These are phyloP conservation scores for Echinarachnius parma DNA, from an alignment of 53 echinoderm and acorn worm genomes.

Conservation along the genomic window DNA sequence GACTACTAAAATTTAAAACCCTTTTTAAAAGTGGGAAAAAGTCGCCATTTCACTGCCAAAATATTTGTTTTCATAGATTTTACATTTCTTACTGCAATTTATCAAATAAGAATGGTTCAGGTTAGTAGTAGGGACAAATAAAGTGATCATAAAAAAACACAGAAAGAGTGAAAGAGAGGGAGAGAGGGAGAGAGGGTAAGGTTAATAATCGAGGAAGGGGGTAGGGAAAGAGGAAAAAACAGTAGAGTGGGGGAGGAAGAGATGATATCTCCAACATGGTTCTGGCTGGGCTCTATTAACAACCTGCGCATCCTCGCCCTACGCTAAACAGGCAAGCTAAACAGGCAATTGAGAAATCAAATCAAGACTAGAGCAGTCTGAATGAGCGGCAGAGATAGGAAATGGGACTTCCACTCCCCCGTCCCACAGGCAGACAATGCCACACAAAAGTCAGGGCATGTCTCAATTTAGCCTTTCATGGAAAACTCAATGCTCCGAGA, in stretches of 20 bases:
- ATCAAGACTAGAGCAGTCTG: constrained; percentile 6
- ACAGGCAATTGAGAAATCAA: constrained; percentile 38
- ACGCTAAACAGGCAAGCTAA: no score
- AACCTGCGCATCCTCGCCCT: no score
- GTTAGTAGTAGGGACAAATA: neutral
- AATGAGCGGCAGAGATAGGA: constrained; percentile 23
- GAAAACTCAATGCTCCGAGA: no score
- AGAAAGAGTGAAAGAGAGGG: neutral
- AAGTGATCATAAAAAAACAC: neutral
- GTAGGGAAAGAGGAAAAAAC: neutral
- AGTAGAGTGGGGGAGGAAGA: neutral
- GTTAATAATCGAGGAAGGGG: neutral
- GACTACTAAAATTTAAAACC: no score
- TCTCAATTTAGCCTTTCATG: constrained; percentile 40
- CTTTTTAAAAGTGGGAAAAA: no score
- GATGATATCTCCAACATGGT: neutral
- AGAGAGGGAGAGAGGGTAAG: constrained; percentile 2
- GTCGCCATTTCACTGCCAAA: no score
- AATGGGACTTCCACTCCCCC: constrained; percentile 20
- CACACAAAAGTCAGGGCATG: constrained; percentile 27
- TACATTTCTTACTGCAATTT: no score
- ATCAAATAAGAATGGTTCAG: neutral
- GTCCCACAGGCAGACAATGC: constrained; percentile 29
- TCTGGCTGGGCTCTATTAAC: no score
- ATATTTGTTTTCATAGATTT: no score